Evolutionary conservation across 2,888 invertebrate species (phyloP), one percentile per base, ranked within the genome.

Genomic region (Orthosia gothica): DNA sequence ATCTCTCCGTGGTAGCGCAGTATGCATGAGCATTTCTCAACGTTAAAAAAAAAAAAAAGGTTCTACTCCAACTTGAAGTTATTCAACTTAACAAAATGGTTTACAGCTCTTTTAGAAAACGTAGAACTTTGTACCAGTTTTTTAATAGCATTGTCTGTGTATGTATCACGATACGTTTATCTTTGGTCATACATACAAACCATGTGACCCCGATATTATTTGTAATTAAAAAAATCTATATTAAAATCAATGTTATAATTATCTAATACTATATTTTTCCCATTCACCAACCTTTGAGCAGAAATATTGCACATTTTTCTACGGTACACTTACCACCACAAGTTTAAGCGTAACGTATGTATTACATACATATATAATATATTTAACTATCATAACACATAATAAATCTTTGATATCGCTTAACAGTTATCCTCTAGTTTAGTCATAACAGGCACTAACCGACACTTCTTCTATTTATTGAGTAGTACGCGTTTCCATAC

Each of bases 371-470:
- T 71, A 26, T 72, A 59, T 45, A 26, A 67, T 70, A 79, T 75
- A 74, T 62, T 69, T 58, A 72, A 45, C 61, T 65, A 79, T 47
- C 57, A 79, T 74, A 57, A 71, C 55, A 26, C 55, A 61, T 65
- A 65, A 74, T 82, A 84, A 74, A 81, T 62, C 72, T 79, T 71
- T 87, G 70, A 76, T 85, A 87, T 70, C 74, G 57, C 74, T 74
- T 76, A 85, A 79, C 70, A 68, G 40, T 77, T 18, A 79, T 74
- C 49, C 13, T 68, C 70, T 72, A 72, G 58, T 59, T 74, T 87
- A 84, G 16, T 74, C 23, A 57, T 77, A 68, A 82, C 74, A 85
- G 85, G 85, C 85, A 85, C 87, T 85, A 85, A 79, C 72, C 58
- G 57, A 74, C 55, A 68, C 61, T 66, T 70, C 55, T 61, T 52